Percentiles rank a stretch among this genome's conserved stretches.
These are phyloP conservation scores for Ctenochaetus hawaiiensis DNA, from an alignment of 2,797 vertebrate species.

Conservation along the genomic window DNA sequence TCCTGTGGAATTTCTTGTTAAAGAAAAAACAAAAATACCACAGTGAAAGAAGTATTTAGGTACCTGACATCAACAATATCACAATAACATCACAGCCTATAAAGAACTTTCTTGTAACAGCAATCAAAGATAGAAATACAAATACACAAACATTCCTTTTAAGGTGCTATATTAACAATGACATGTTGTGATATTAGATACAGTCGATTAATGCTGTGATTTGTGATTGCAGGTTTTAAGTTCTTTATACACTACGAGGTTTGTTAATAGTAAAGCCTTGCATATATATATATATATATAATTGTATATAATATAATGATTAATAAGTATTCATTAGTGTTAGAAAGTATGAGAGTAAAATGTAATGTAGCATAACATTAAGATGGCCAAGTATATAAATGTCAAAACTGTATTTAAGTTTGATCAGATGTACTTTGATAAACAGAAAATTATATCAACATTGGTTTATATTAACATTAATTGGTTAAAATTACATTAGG, in stretches of 20 bases:
- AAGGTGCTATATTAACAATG: background rate
- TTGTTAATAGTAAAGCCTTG: background rate
- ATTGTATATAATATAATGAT: too few species aligned
- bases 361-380: too few species aligned
- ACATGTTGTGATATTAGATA: background rate
- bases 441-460: too few species aligned
- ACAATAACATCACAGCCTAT: background rate
- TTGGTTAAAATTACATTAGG: too few species aligned
- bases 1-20: constrained; percentile 1
- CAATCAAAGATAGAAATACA: too few species aligned
- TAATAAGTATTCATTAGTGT: too few species aligned
- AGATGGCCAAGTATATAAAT: too few species aligned
- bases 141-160: too few species aligned
- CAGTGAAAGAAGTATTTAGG: background rate
- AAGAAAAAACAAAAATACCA: background rate
- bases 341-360: too few species aligned
- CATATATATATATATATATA: rapidly evolving
- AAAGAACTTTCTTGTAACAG: background rate
- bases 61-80: background rate
- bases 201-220: background rate
- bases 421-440: too few species aligned
- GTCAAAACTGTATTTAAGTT: too few species aligned
- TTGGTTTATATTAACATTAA: too few species aligned
- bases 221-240: background rate
- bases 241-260: background rate